Evolutionary conservation across 2,113 vertebrate genomes (phyloP).

Genomic region (Lasiurus borealis): DNA sequence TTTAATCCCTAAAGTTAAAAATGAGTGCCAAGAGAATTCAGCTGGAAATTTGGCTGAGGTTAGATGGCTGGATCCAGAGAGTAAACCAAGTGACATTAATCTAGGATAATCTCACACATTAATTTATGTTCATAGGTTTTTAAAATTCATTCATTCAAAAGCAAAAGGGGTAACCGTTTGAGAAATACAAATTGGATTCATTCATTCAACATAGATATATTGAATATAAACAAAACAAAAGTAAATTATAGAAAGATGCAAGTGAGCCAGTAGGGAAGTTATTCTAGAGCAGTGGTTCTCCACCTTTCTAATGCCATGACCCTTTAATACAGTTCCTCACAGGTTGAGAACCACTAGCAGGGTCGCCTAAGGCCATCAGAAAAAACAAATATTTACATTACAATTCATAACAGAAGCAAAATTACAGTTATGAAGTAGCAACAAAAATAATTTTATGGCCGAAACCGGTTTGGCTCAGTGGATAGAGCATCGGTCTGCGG

Average conservation of each 20-base stretch:
- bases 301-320: too few species aligned
- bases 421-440: too few species aligned
- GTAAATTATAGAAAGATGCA: constrained; percentile 14
- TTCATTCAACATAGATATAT: neutral
- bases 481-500: too few species aligned
- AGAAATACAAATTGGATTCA: constrained; percentile 47
- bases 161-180: constrained; percentile 5
- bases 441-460: too few species aligned
- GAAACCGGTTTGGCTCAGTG: too few species aligned
- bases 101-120: neutral
- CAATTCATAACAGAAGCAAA: too few species aligned
- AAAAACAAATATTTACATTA: too few species aligned
- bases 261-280: neutral
- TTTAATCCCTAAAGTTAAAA: constrained; percentile 41
- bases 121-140: neutral
- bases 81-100: constrained; percentile 30
- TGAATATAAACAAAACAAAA: constrained; percentile 30
- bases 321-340: too few species aligned
- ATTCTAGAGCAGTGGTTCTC: neutral
- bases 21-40: constrained; percentile 3
- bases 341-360: too few species aligned
- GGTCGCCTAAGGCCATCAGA: too few species aligned
- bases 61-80: constrained; percentile 3
- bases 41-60: constrained; percentile 28
- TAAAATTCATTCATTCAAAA: constrained; percentile 5